Evolutionary conservation across 1,140 invertebrate genomes (phyloP).

Genomic region (Drosophila novamexicana): DNA sequence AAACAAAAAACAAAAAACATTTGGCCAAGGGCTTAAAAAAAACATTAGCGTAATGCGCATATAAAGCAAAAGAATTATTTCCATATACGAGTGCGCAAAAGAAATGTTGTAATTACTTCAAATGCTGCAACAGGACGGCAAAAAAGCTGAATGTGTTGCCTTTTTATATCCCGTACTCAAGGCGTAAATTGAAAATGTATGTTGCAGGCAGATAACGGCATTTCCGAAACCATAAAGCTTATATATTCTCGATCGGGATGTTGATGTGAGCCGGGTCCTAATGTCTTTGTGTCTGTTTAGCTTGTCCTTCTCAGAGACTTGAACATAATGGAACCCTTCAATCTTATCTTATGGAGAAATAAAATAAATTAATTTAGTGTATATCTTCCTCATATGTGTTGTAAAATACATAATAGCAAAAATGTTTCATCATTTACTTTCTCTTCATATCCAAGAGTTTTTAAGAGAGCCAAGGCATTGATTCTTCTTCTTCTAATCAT

Average conservation of each 20-base stretch:
- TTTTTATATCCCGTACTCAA: constrained; percentile 4
- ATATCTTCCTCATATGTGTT: too few species aligned
- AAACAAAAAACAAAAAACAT: constrained; percentile 16
- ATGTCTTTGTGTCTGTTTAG: too few species aligned
- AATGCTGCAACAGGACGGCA: constrained; percentile 37
- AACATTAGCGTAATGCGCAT: constrained; percentile 43
- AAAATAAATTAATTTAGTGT: too few species aligned
- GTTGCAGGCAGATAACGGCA: background rate
- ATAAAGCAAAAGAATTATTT: constrained; percentile 40
- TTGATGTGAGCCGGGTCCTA: too few species aligned
- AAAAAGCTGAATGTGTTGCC: constrained; percentile 5
- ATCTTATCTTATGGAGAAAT: too few species aligned
- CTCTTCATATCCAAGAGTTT: too few species aligned
- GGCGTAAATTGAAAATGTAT: constrained; percentile 2
- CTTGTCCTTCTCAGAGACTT: too few species aligned
- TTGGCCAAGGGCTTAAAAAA: constrained; percentile 24
- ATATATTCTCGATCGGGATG: background rate
- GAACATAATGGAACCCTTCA: too few species aligned
- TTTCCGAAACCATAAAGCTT: background rate
- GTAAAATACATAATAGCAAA: too few species aligned
- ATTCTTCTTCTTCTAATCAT: too few species aligned
- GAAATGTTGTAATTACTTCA: constrained; percentile 70
- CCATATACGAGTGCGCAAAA: constrained; percentile 28
- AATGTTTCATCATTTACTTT: too few species aligned
- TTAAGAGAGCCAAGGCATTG: too few species aligned